Evolutionary conservation across 35 echinoderm and acorn worm species (phyloP), one percentile per base, ranked within the genome.

Genomic region (Eucidaris tribuloides): DNA sequence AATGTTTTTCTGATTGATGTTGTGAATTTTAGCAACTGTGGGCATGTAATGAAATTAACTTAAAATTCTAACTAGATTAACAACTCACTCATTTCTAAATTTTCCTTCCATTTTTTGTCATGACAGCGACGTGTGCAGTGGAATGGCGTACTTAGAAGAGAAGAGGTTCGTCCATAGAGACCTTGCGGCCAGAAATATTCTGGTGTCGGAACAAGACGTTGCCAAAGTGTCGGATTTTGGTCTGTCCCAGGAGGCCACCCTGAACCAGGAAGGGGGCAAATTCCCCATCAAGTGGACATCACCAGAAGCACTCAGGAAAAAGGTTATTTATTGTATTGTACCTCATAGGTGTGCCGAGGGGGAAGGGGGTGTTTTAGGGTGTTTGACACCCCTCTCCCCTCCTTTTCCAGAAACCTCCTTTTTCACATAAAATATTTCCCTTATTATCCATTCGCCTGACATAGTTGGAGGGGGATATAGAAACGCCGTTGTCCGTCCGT

Each of bases 151-250:
- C 76, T 74, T 99, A 65, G 96, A 93, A 60, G 81, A 82, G n/a
- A 85, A 99, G 42, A 83, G 83, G 23, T 71, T 99, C 46, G 91
- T 93, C 19, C 96, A 99, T 79, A 63, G 96, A 58, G 96, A 99
- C 76, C 56, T 99, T 25, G 96, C 96, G 7, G 96, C 96, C 7
- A 86, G 96, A 60, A 99, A 99, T 37, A 89, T 99, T 54, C 96
- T 99, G 7, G 86, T 99, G 20, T 93, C 96, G 11, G 96, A 99
- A 36, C 83, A 80, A 23, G 96, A 93, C 44, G 83, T 79, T 33
- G 96, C 96, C 35, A 99, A 99, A 84, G 96, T 99, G 1, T 93
- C 96, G 0, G 96, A 99, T 80, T 99, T 99, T 82, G 96, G 96
- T 58, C 72, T 99, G 7, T 89, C 96, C 18, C 87, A 83, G 57